Percentiles rank a stretch among this genome's conserved stretches.
Conservation (phyloP, 1,140 invertebrate genomes). For the Hormaphis cornu region DNA sequence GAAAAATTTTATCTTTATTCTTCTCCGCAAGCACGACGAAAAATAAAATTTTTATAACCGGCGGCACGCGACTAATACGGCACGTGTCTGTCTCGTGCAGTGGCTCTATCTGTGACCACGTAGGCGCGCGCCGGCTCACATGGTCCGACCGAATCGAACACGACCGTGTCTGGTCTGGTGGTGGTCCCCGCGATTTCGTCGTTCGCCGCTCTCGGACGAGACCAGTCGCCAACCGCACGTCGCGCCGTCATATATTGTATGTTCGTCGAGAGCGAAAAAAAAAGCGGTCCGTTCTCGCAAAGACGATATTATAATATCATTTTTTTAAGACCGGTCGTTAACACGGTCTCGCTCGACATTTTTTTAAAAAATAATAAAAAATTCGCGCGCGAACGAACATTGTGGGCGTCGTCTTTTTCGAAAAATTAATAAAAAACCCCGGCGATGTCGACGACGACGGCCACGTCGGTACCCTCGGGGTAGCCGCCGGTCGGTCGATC, state of each 20-base stretch:
- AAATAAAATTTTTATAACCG: too few relatives aligned
- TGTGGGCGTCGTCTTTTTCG: neutral
- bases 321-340: too few relatives aligned
- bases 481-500: neutral
- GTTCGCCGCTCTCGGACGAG: slow-evolving; percentile 18
- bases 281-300: neutral
- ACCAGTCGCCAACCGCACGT: slow-evolving; percentile 31
- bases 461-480: neutral
- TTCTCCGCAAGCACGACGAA: too few relatives aligned
- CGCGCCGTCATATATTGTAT: slow-evolving; percentile 26
- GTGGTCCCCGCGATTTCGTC: slow-evolving; percentile 12
- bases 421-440: neutral
- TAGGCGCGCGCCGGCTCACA: slow-evolving; percentile 21
- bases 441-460: neutral
- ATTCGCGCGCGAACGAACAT: too few relatives aligned
- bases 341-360: neutral
- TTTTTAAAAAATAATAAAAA: too few relatives aligned
- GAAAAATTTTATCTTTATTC: too few relatives aligned
- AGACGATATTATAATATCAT: too few relatives aligned
- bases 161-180: slow-evolving; percentile 10
- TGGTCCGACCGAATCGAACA: slow-evolving; percentile 26
- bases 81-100: neutral
- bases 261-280: neutral
- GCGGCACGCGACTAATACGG: neutral
- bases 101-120: slow-evolving; percentile 27